These are phyloP conservation scores for Cirrhinus mrigala DNA, from an alignment of 2,797 vertebrate genomes.

Conservation along the genomic window DNA sequence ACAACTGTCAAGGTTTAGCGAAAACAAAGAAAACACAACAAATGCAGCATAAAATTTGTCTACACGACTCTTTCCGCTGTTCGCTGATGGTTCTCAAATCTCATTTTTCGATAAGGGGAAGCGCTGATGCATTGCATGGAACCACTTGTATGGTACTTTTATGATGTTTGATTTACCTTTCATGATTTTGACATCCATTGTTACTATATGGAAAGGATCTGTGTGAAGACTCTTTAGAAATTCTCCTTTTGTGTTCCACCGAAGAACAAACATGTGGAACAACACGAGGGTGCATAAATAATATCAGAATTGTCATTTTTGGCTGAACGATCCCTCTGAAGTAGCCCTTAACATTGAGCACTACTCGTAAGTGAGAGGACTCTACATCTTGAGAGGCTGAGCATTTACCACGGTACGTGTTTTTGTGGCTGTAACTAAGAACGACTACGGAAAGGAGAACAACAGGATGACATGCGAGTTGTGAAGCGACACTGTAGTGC, in stretches of 20 bases:
- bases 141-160: neutral
- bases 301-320: neutral
- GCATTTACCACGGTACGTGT: neutral
- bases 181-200: neutral
- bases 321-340: neutral
- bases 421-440: neutral
- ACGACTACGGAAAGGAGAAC: neutral
- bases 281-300: neutral
- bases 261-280: neutral
- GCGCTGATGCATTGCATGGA: neutral
- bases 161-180: neutral
- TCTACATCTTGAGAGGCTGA: neutral
- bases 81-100: neutral
- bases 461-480: constrained; percentile 19
- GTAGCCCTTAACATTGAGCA: constrained; percentile 28
- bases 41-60: neutral
- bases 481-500: constrained; percentile 8
- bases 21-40: neutral
- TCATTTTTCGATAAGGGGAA: neutral
- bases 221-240: neutral
- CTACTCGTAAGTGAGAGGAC: constrained; percentile 17
- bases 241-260: neutral
- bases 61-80: neutral
- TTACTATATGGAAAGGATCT: neutral
- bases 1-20: neutral